Evolutionary conservation across 2,797 vertebrate genomes (phyloP).

Genomic region (Benthosema pterotum): DNA sequence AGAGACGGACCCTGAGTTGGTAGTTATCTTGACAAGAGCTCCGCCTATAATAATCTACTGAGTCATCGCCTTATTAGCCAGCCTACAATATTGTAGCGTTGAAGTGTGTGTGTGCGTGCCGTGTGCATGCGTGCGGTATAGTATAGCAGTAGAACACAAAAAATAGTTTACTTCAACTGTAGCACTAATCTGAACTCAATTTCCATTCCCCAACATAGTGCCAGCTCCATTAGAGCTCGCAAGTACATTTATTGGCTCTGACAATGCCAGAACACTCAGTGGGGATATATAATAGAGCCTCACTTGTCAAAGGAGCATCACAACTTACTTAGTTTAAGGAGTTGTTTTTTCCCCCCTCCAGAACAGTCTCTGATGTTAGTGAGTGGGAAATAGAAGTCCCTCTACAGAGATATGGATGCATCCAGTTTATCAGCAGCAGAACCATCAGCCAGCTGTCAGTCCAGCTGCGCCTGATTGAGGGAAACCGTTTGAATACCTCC

Average conservation of each 20-base stretch:
- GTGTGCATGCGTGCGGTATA: too few species aligned
- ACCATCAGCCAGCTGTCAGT: conserved; percentile 40
- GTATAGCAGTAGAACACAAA: too few species aligned
- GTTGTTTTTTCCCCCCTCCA: conserved; percentile 28
- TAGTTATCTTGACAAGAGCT: conserved; percentile 43
- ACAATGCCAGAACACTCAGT: conserved; percentile 52
- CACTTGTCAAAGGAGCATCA: conserved; percentile 44
- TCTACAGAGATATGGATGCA: conserved; percentile 33
- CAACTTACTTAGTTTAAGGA: conserved; percentile 40
- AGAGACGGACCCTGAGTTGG: conserved; percentile 42
- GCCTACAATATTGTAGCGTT: conserved; percentile 24
- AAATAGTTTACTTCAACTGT: conserved; percentile 10
- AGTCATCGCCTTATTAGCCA: conserved; percentile 38
- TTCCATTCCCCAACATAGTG: conserved; percentile 47
- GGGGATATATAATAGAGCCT: conserved; percentile 35
- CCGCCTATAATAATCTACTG: conserved; percentile 43
- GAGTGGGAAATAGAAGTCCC: conserved; percentile 40
- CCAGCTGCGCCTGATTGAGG: conserved; percentile 11
- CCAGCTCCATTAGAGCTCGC: conserved; percentile 50
- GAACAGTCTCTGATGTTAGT: conserved; percentile 44
- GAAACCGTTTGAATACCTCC: conserved; percentile 18
- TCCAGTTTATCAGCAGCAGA: conserved; percentile 34
- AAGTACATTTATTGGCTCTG: conserved; percentile 55
- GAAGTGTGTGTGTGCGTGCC: too few species aligned
- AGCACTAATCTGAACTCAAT: conserved; percentile 17